Evolutionary conservation across 2,797 vertebrate genomes (phyloP).

Genomic region (Gymnothorax javanicus): DNA sequence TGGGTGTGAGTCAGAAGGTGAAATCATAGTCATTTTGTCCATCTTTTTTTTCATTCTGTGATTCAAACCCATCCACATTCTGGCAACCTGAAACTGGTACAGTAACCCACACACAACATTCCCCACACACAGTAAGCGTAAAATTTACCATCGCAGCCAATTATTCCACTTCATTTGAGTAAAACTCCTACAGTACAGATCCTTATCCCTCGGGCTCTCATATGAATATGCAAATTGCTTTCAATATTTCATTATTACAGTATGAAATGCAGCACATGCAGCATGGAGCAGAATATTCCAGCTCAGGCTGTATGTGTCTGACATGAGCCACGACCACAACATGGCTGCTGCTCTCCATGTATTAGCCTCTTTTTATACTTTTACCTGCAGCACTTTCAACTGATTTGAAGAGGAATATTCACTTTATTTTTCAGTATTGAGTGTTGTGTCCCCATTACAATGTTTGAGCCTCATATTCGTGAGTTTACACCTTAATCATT

Average conservation of each 20-base stretch:
- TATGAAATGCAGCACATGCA: background rate
- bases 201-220: background rate
- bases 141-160: background rate
- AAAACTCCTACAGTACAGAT: background rate
- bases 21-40: too few relatives aligned
- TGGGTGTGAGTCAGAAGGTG: too few relatives aligned
- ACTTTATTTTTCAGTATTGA: too few relatives aligned
- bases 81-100: background rate
- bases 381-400: too few relatives aligned
- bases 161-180: constrained; percentile 3
- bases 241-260: constrained; percentile 3
- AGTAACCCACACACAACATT: background rate
- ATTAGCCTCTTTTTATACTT: too few relatives aligned
- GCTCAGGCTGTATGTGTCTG: background rate
- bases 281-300: background rate
- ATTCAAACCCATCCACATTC: too few relatives aligned
- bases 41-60: too few relatives aligned
- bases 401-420: too few relatives aligned
- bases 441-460: too few relatives aligned
- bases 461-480: too few relatives aligned
- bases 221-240: background rate
- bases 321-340: background rate
- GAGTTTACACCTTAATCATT: background rate
- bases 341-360: background rate
- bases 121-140: background rate